These are phyloP conservation scores for Phalera bucephala DNA, from an alignment of 2,888 invertebrate species.

Conservation along the genomic window DNA sequence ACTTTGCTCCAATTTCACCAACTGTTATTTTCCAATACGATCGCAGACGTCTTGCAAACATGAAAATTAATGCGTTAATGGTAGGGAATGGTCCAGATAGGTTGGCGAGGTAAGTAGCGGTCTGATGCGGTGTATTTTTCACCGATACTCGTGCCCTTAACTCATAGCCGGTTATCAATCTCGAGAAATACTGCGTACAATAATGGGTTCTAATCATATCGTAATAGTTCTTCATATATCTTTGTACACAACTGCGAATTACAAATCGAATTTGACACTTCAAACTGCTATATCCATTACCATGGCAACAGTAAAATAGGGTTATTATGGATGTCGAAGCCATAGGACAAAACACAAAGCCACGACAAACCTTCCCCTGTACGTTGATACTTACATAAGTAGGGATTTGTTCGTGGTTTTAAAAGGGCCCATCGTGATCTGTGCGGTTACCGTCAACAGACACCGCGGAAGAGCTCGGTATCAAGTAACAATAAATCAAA, in stretches of 20 bases:
- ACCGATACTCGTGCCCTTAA: constrained; percentile 19
- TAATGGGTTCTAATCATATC: constrained; percentile 30
- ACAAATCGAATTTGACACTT: too few relatives aligned
- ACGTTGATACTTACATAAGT: constrained; percentile 19
- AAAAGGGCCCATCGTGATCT: constrained; percentile 50
- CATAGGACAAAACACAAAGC: constrained; percentile 19
- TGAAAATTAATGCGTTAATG: constrained; percentile 45
- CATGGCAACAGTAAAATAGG: neutral
- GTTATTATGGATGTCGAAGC: constrained; percentile 15
- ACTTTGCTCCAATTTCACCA: constrained; percentile 62
- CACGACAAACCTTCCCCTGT: constrained; percentile 26
- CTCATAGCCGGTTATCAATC: constrained; percentile 24
- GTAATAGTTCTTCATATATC: constrained; percentile 23
- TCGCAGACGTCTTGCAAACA: constrained; percentile 38
- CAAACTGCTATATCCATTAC: too few relatives aligned
- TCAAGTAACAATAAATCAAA: constrained; percentile 73
- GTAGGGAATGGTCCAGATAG: constrained; percentile 23
- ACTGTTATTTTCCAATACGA: constrained; percentile 39
- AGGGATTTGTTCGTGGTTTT: constrained; percentile 44
- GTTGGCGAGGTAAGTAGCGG: constrained; percentile 26
- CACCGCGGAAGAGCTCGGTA: constrained; percentile 75
- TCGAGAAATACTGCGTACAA: constrained; percentile 18
- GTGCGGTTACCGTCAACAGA: constrained; percentile 67
- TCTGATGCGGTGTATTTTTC: constrained; percentile 28
- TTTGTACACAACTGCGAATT: neutral